Evolutionary conservation across 2,797 vertebrate species (phyloP), one percentile per base, ranked within the genome.

Genomic region (Brachymystax lenok): DNA sequence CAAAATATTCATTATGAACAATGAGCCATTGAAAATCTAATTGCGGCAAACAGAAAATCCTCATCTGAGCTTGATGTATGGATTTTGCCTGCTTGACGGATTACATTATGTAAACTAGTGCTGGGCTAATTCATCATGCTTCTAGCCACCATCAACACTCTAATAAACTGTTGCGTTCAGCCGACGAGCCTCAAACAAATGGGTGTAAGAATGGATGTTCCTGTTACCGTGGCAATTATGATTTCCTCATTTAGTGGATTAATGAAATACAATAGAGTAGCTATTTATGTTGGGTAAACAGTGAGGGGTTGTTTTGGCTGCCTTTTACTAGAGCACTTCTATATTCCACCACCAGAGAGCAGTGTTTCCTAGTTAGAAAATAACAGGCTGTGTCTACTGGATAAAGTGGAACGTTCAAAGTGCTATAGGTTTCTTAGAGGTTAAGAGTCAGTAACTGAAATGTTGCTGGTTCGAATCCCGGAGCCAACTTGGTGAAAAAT

Each of bases 21-120:
- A 96, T 96, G 95, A 96, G 94, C 95, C 95, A 92, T 97, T 97
- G 96, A 96, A 96, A 93, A 95, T 93, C 93, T 96, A 97, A 97
- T 97, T 96, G 96, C 94, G 91, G 95, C 93, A 93, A 68, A 92
- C 90, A 95, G 93, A 94, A 68, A 94, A 94, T 93, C 91, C 93
- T 93, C 83, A 86, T 89, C 89, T 88, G 88, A 83, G 85, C 86
- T 79, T 86, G 93, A 93, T 92, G 93, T 94, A 95, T 89, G 85
- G 93, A 95, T 94, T 94, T 92, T 80, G 92, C 89, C 87, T 82
- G 84, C 83, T 88, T 94, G 92, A 93, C 88, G 78, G 83, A 92
- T 90, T 83, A 85, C 74, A 83, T 87, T 84, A 88, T 85, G 93
- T 94, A 93, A 95, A 94, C 88, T 91, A 79, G 88, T 90, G 85